Base-by-base conservation (phyloP, 37 sponge, comb jelly and placozoan species). In the Corticium candelabrum region DNA sequence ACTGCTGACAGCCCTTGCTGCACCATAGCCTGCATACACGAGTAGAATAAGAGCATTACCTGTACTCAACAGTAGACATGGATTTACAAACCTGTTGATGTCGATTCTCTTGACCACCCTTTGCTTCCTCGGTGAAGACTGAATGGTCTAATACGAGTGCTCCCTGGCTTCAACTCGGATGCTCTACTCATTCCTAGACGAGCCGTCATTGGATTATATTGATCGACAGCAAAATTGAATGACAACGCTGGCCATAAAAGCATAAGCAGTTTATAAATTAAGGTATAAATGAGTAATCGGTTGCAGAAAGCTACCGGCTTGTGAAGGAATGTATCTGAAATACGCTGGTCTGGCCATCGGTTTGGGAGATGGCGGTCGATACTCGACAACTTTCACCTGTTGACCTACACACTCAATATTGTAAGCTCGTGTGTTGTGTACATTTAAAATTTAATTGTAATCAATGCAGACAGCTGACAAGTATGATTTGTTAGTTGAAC, bases 291-390 rank as follows among this genome's bases (percentile, higher is more conserved):
- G 1, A 29, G 34, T 74, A 34, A 74, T n/a, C n/a, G 37, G 79
- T 7, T 34, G 36, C 34, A 34, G 11, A 2, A 21, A 57, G 69
- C 41, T 29, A 88, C 89, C 89, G 41, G 91, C 91, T 32, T 86
- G 87, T 41, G 93, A 93, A 2, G 96, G 84, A 15, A 89, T 81
- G 40, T 80, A 89, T 40, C 76, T 21, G 38, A 93, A 67, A 41
- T 91, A 93, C 69, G 86, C 91, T 11, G 96, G 96, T 21, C 96
- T 80, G 15, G 87, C 89, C 89, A 89, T 89, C 11, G 89, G 96
- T 7, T 76, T 75, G 7, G 87, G 85, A 43, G 82, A 83, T n/a
- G 92, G 86, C 3, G 96, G 91, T 37, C 85, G 77, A 68, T 95
- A 91, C 27, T 89, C 85, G 1, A 69, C 36, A 0, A 76, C 68